Conservation (phyloP, 2,113 vertebrate species). For the Stigmatopora argus region DNA sequence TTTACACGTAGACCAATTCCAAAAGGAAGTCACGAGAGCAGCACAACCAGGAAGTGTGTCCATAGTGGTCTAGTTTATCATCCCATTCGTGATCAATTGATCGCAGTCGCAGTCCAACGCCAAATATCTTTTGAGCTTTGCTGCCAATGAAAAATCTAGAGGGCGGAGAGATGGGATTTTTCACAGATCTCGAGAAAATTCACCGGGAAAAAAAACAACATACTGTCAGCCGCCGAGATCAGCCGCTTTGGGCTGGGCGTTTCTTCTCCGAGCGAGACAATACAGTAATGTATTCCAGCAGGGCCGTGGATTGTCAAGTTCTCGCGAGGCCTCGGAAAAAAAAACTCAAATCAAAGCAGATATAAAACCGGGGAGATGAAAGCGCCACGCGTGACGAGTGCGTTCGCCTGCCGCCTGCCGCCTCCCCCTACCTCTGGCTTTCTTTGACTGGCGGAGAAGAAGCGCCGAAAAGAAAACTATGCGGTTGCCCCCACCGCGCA, state of each 20-base stretch:
- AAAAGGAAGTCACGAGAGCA: too few species aligned
- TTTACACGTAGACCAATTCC: too few species aligned
- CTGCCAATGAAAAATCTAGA: background rate
- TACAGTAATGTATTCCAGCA: conserved; percentile 29
- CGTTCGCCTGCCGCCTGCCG: conserved; percentile 22
- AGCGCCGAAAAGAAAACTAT: conserved; percentile 3
- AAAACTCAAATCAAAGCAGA: conserved; percentile 58
- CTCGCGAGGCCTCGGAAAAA: conserved; percentile 32
- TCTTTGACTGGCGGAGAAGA: conserved; percentile 21
- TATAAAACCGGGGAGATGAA: conserved; percentile 50
- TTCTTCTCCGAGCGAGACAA: background rate
- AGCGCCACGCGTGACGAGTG: conserved; percentile 34
- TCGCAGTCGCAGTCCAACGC: conserved; percentile 51
- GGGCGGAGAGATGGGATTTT: conserved; percentile 9
- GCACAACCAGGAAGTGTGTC: too few species aligned
- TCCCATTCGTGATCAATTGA: too few species aligned
- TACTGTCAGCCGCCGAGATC: background rate
- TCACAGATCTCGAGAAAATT: conserved; percentile 14
- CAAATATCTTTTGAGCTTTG: background rate
- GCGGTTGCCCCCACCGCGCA: conserved; percentile 30
- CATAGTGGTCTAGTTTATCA: too few species aligned
- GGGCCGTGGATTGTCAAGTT: conserved; percentile 26
- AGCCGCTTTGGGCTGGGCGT: background rate
- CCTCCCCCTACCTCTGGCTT: conserved; percentile 21
- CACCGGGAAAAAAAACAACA: background rate